A percentile compares a stretch with the other conserved stretches of the same genome.
Evolutionary conservation across 1,140 invertebrate genomes (phyloP).

Genomic region (Trichomalopsis sarcophagae): DNA sequence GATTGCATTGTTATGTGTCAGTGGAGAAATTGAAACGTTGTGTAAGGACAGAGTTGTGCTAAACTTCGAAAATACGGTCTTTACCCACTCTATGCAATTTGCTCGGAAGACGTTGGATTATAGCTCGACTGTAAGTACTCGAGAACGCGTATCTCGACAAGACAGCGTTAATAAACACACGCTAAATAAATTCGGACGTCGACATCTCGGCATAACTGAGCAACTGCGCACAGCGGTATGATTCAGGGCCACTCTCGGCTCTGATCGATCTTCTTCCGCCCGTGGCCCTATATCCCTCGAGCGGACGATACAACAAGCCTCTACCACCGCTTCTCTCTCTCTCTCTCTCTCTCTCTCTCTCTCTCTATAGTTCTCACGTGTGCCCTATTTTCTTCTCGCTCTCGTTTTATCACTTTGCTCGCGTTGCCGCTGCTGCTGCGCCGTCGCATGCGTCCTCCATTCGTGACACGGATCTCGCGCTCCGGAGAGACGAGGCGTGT

Average conservation of each 20-base stretch:
- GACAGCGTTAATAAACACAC: too few relatives aligned
- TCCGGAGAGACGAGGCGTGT: neutral
- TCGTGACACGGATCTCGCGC: conserved; percentile 7
- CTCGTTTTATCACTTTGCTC: conserved; percentile 32
- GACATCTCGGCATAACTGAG: neutral
- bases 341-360: neutral
- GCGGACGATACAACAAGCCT: neutral
- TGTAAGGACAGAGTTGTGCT: neutral
- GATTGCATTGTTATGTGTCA: neutral
- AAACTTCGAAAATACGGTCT: neutral
- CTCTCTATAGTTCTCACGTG: conserved; percentile 17
- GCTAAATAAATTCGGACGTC: too few relatives aligned
- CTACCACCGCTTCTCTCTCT: neutral
- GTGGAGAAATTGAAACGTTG: neutral
- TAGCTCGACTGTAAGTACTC: too few relatives aligned
- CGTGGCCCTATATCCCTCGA: neutral
- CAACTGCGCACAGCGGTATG: neutral
- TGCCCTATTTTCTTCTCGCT: conserved; percentile 29
- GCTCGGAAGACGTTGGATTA: too few relatives aligned
- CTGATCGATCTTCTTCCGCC: conserved; percentile 25
- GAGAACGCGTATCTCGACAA: too few relatives aligned
- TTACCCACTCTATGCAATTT: neutral
- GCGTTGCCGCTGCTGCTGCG: neutral
- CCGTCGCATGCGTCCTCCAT: neutral
- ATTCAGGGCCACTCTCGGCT: conserved; percentile 14